Conservation (phyloP, 1,140 invertebrate species). For the Scylla paramamosain region DNA sequence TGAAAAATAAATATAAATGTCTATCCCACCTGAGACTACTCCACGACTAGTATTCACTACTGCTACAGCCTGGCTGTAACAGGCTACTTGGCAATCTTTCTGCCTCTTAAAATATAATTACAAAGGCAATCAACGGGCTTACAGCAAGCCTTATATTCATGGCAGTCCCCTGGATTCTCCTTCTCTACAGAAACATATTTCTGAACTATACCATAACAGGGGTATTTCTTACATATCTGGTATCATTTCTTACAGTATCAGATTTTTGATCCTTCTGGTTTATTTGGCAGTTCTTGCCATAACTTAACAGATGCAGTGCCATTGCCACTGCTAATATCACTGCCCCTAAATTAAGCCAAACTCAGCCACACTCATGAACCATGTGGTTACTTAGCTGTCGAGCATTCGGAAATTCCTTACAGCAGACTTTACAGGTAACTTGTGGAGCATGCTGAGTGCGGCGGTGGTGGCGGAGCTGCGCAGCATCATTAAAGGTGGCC, state of each 20-base stretch:
- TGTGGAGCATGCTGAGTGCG: conserved; percentile 64
- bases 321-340: conserved; percentile 40
- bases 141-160: not conserved
- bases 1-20: conserved; percentile 50
- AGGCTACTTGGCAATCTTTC: conserved; percentile 58
- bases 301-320: conserved; percentile 45
- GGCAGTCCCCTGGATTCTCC: not conserved
- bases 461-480: conserved; percentile 73
- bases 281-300: conserved; percentile 31
- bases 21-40: conserved; percentile 65
- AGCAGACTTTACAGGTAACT: conserved; percentile 64
- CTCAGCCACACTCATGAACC: conserved; percentile 73
- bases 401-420: conserved; percentile 63
- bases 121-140: conserved; percentile 53
- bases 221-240: not conserved
- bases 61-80: conserved; percentile 33
- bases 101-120: conserved; percentile 51
- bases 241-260: not conserved
- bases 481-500: conserved; percentile 70
- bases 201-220: not conserved
- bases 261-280: conserved; percentile 23
- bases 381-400: conserved; percentile 68
- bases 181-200: conserved; percentile 11
- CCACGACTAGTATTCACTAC: conserved; percentile 54
- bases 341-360: conserved; percentile 58